Conservation (phyloP, 2,888 invertebrate genomes). For the Nymphalis urticae region DNA sequence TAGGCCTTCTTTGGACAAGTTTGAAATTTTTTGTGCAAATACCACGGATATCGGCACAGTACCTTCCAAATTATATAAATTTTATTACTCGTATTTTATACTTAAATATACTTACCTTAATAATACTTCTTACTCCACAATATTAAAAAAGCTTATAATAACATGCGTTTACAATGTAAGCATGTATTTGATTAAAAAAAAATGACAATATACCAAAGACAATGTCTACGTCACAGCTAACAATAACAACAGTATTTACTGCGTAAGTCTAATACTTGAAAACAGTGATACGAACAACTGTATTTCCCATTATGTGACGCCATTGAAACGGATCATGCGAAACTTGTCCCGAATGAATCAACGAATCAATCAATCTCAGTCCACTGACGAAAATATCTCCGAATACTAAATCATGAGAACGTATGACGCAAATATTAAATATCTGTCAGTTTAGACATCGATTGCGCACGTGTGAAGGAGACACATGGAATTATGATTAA, state of each 20-base stretch:
- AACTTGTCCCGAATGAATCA: neutral
- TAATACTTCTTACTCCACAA: no score
- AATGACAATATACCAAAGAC: neutral
- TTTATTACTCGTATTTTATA: no score
- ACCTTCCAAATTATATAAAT: no score
- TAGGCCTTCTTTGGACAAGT: no score
- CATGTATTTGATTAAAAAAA: neutral
- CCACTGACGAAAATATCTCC: neutral
- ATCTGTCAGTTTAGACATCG: neutral
- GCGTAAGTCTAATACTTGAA: neutral
- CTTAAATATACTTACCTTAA: no score
- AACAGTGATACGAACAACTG: neutral
- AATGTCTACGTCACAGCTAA: neutral
- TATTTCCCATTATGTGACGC: neutral
- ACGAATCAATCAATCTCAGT: neutral
- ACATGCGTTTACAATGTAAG: no score
- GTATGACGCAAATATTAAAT: neutral
- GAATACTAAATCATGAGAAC: neutral
- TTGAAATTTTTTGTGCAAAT: no score
- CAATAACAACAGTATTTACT: neutral
- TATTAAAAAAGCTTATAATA: no score
- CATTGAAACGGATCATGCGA: neutral
- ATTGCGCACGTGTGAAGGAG: no score
- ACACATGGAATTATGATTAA: no score
- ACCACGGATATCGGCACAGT: no score